Conservation (phyloP, 2,888 invertebrate species). For the Trissolcus brochymenae region DNA sequence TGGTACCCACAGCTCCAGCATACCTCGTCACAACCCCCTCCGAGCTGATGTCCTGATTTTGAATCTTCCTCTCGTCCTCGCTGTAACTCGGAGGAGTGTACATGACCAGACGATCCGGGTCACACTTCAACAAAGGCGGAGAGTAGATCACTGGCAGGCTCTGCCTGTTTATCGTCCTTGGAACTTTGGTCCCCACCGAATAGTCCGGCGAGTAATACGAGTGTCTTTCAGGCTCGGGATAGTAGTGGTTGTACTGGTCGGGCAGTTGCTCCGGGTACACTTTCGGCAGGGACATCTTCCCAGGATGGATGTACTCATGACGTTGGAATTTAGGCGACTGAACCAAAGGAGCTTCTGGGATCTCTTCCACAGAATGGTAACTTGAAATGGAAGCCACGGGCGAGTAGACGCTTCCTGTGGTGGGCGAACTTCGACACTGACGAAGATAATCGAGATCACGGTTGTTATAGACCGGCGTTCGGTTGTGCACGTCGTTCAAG, state of each 20-base stretch:
- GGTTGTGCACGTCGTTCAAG: slow-evolving; percentile 25
- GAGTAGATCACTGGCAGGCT: slow-evolving; percentile 6
- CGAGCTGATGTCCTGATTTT: slow-evolving; percentile 72
- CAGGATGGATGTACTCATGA: slow-evolving; percentile 44
- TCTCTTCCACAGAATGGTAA: slow-evolving; percentile 31
- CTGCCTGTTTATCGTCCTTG: background rate
- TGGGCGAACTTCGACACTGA: slow-evolving; percentile 19
- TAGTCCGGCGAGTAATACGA: background rate
- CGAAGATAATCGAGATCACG: slow-evolving; percentile 36
- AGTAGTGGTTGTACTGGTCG: slow-evolving; percentile 44
- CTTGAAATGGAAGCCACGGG: slow-evolving; percentile 32
- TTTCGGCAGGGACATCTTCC: slow-evolving; percentile 21
- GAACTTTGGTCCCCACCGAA: background rate
- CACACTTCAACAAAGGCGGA: slow-evolving; percentile 4
- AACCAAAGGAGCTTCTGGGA: slow-evolving; percentile 5
- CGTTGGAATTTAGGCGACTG: slow-evolving; percentile 28
- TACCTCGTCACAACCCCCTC: slow-evolving; percentile 73
- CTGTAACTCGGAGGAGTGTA: slow-evolving; percentile 29
- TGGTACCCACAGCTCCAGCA: slow-evolving; percentile 71
- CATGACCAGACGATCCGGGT: background rate
- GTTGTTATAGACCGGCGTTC: slow-evolving; percentile 34
- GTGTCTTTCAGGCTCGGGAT: slow-evolving; percentile 52
- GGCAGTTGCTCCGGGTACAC: slow-evolving; percentile 10
- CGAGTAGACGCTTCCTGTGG: slow-evolving; percentile 29
- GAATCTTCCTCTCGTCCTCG: slow-evolving; percentile 64